Conservation (phyloP, 2,888 invertebrate genomes). For the Temnothorax ravouxi region DNA sequence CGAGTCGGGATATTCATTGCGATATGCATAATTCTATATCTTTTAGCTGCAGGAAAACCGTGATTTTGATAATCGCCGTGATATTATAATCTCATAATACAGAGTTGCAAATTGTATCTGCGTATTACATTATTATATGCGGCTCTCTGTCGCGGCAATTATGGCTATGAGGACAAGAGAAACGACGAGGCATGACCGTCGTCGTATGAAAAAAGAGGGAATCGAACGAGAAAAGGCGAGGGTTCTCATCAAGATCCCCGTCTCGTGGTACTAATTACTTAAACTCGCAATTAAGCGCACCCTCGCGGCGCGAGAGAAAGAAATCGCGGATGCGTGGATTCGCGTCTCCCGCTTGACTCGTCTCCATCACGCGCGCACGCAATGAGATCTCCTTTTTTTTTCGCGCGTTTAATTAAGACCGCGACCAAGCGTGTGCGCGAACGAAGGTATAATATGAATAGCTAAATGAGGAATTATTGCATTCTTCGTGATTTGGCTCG, state of each 20-base stretch:
- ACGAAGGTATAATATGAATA: not conserved
- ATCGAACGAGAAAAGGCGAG: slow-evolving; percentile 28
- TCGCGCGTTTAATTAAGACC: slow-evolving; percentile 80
- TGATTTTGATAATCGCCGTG: slow-evolving; percentile 21
- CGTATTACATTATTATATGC: slow-evolving; percentile 21
- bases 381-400: slow-evolving; percentile 56
- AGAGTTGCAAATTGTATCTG: slow-evolving; percentile 4
- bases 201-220: not conserved
- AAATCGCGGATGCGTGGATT: slow-evolving; percentile 81
- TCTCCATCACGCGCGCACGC: slow-evolving; percentile 65
- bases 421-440: slow-evolving; percentile 65
- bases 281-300: slow-evolving; percentile 81
- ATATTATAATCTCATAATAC: slow-evolving; percentile 12
- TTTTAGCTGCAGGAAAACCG: not conserved
- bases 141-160: slow-evolving; percentile 10
- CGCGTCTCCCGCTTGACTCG: slow-evolving; percentile 79
- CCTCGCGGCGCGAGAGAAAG: slow-evolving; percentile 75
- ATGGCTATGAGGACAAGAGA: not conserved
- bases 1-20: not conserved
- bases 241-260: slow-evolving; percentile 60
- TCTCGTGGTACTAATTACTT: slow-evolving; percentile 79
- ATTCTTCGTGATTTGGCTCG: not conserved
- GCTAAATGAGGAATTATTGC: not conserved
- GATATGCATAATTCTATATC: not conserved
- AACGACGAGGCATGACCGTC: slow-evolving; percentile 34